Evolutionary conservation across 2,888 invertebrate genomes (phyloP), one percentile per base, ranked within the genome.

Genomic region (Tanypteryx hageni): DNA sequence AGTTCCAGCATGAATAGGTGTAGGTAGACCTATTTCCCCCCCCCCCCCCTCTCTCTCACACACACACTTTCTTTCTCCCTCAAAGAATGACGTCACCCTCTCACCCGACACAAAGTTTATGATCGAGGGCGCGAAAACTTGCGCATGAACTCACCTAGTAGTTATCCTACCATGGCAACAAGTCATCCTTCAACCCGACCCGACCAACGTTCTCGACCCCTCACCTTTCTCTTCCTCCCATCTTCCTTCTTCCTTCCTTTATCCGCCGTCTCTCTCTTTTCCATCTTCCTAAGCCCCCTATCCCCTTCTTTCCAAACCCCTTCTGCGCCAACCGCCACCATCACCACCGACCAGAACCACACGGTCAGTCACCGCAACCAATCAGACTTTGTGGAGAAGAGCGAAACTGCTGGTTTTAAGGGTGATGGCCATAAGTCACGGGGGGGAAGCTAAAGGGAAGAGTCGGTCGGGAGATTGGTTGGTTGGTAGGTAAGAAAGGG

Each of bases 371-470:
- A 86, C 86, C 61, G 86, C 86, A 31, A 31, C 61, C 86, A 86
- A 86, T 61, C 61, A 61, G 59, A 61, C 27, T 59, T 27, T 83
- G 83, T 83, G 31, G 27, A 85, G 86, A 86, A 83, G 83, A 61
- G 61, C 59, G 86, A 27, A 86, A 86, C 27, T 86, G 86, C 86
- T 86, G 61, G 27, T 86, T 59, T 22, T 59, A 61, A 61, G 86
- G 86, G 86, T 14, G 86, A 86, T 61, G 61, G 86, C 86, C 59
- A 86, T 86, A 86, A 86, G 86, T 86, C 86, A 86, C 85, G 76
- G 27, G 76, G 82, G 18, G 59, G 27, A 13, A 57, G 85, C 22
- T 57, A 5, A n/a, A 27, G 11, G n/a, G 76, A n/a, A 11, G 76
- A 27, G n/a, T 31, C 31, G 4, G 82, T 18, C 31, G 59, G 85